Conservation (phyloP, 2,888 invertebrate species). For the Ditylenchus weischeri region DNA sequence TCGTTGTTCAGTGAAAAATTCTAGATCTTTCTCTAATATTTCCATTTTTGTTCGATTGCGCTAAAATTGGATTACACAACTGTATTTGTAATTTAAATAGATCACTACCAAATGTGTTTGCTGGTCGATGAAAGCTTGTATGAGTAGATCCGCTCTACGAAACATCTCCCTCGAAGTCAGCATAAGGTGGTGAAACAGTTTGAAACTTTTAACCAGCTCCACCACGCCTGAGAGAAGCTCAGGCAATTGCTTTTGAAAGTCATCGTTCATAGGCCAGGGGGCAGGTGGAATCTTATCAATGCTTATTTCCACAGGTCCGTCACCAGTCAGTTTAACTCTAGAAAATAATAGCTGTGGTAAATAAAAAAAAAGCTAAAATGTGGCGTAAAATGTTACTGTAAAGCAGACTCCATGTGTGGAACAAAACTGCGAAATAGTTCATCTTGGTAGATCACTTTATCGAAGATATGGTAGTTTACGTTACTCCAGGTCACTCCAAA, state of each 20-base stretch:
- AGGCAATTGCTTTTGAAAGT: slow-evolving; percentile 14
- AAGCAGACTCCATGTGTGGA: slow-evolving; percentile 15
- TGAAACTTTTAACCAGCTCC: slow-evolving; percentile 19
- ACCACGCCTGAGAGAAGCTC: slow-evolving; percentile 11
- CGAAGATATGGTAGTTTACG: slow-evolving; percentile 19
- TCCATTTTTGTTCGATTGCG: slow-evolving; percentile 11
- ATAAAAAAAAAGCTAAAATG: not conserved
- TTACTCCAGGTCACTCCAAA: slow-evolving; percentile 19
- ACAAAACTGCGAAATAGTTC: slow-evolving; percentile 18
- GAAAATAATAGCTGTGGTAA: not conserved
- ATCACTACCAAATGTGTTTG: slow-evolving; percentile 15
- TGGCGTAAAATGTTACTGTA: slow-evolving; percentile 12
- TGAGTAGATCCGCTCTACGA: slow-evolving; percentile 20
- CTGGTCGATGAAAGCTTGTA: slow-evolving; percentile 16
- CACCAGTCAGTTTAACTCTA: slow-evolving; percentile 16
- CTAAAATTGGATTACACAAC: not conserved
- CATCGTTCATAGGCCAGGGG: slow-evolving; percentile 3
- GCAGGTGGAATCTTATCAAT: slow-evolving; percentile 1
- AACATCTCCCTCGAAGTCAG: slow-evolving; percentile 18
- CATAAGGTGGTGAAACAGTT: slow-evolving; percentile 20
- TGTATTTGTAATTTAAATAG: not conserved
- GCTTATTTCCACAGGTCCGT: not conserved
- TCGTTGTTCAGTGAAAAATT: slow-evolving; percentile 19
- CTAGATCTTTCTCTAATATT: slow-evolving; percentile 17
- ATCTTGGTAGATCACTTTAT: slow-evolving; percentile 21